Conservation (phyloP, 2,888 invertebrate species). For the Campoplex nolae region DNA sequence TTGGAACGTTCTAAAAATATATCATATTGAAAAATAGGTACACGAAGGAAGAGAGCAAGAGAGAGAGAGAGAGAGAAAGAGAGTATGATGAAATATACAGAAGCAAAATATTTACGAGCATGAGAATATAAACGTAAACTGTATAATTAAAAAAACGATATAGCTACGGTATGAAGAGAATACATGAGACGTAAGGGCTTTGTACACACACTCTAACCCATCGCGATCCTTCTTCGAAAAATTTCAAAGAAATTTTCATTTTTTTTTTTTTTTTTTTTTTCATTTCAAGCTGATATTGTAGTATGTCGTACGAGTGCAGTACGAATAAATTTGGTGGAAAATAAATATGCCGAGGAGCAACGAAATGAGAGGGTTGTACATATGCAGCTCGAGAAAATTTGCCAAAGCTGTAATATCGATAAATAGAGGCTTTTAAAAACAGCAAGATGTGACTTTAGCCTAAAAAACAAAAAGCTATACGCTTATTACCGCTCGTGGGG, state of each 20-base stretch:
- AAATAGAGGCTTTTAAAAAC: conserved; percentile 43
- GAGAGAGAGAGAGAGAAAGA: not conserved
- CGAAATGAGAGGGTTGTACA: not conserved
- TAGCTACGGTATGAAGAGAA: not conserved
- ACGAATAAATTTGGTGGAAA: not conserved
- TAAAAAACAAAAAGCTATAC: conserved; percentile 4
- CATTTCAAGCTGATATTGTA: not conserved
- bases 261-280: not conserved
- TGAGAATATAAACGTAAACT: not conserved
- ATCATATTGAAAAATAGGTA: not conserved
- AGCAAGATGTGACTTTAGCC: conserved; percentile 18
- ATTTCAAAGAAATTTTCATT: not conserved
- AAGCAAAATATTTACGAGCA: not conserved
- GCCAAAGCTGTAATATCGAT: conserved; percentile 55
- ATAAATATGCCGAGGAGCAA: not conserved
- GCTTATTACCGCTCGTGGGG: conserved; percentile 33
- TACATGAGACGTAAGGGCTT: not conserved
- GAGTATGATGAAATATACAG: not conserved
- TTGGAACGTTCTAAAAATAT: not conserved
- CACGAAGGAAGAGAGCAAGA: not conserved
- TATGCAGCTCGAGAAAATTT: conserved; percentile 24
- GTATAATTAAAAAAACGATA: not conserved
- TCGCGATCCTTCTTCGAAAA: not conserved
- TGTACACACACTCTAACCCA: not conserved
- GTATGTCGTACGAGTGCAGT: not conserved